These are phyloP conservation scores for Copidosoma floridanum DNA, from an alignment of 1,140 invertebrate genomes.

Conservation along the genomic window DNA sequence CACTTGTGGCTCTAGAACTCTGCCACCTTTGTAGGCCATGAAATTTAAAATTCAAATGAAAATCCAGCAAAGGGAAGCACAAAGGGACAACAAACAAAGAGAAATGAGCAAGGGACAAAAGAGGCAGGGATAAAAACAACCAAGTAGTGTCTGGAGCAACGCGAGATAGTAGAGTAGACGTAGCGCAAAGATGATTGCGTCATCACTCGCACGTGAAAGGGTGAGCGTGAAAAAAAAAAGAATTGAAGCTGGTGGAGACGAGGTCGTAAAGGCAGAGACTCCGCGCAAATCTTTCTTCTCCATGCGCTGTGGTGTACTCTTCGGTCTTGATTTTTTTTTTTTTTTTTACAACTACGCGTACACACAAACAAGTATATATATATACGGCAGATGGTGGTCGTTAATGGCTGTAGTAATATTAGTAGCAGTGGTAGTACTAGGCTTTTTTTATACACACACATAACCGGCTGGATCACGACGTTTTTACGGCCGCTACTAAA, in stretches of 20 bases:
- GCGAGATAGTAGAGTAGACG: no score
- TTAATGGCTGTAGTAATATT: no score
- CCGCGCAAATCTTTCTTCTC: slow-evolving; percentile 12
- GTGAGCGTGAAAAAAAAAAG: background rate
- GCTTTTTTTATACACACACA: background rate
- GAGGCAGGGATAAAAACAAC: background rate
- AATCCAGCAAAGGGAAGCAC: background rate
- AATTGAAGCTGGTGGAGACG: background rate
- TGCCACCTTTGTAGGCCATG: background rate
- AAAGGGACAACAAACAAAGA: background rate
- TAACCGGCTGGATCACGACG: background rate
- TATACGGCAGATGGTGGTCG: no score
- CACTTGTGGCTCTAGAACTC: background rate
- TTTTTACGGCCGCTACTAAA: slow-evolving; percentile 24
- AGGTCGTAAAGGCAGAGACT: slow-evolving; percentile 19
- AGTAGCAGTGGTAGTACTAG: no score
- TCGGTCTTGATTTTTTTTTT: background rate
- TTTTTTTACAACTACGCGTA: background rate
- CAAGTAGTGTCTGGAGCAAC: background rate
- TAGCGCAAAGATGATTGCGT: slow-evolving; percentile 19
- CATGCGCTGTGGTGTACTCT: background rate
- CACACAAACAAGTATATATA: background rate
- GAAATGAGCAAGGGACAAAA: background rate
- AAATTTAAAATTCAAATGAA: slow-evolving; percentile 7
- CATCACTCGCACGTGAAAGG: background rate